A percentile compares a stretch with the other conserved stretches of the same genome.
phyloP scores from a whole-genome alignment of 2,113 vertebrate genomes.

The Monarcha castaneiventris region DNA sequence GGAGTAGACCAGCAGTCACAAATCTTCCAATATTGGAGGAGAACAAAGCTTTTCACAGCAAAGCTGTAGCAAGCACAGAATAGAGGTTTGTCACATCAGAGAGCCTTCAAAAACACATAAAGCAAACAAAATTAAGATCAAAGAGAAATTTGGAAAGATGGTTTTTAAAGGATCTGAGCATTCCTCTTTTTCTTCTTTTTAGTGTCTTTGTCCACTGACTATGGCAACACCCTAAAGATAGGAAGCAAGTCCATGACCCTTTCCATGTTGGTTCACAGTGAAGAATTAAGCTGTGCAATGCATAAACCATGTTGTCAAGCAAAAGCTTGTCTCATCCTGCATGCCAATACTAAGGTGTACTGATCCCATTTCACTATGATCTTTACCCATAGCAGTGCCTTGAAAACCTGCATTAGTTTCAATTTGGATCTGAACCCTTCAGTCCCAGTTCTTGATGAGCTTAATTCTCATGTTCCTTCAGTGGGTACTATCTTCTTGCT shows the following conservation, averaged over 20 bases:
- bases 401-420: background rate
- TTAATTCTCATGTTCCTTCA: background rate
- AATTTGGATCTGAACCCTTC: background rate
- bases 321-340: background rate
- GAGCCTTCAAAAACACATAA: background rate
- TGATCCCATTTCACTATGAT: background rate
- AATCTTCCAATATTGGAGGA: background rate
- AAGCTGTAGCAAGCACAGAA: background rate
- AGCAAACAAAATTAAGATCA: conserved; percentile 7
- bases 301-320: background rate
- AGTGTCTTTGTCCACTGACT: background rate
- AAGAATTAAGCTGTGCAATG: background rate
- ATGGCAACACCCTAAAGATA: background rate
- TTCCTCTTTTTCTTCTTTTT: background rate
- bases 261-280: background rate
- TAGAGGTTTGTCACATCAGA: background rate
- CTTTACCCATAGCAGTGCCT: background rate
- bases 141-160: background rate
- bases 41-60: conserved; percentile 4
- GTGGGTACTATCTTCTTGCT: background rate
- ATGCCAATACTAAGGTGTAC: background rate
- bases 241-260: background rate
- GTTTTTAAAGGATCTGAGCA: background rate
- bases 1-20: background rate
- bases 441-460: background rate